phyloP scores from a whole-genome alignment of 2,113 vertebrate species.

The Mobula hypostoma region DNA sequence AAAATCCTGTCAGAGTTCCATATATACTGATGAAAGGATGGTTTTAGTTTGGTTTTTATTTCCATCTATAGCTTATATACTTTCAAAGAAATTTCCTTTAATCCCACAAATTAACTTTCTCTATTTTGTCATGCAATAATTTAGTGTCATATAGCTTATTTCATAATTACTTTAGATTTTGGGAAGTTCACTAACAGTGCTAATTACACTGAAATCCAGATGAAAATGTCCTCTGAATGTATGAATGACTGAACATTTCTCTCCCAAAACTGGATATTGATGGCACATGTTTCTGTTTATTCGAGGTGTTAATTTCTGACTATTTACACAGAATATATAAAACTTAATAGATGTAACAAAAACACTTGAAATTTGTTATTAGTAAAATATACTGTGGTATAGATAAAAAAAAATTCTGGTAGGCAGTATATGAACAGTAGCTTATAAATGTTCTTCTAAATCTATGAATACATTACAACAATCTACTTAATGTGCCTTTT shows the following conservation, averaged over 20 bases:
- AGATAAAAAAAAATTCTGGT: conserved; percentile 50
- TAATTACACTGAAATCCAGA: conserved; percentile 54
- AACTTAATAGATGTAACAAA: conserved; percentile 64
- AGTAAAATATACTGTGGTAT: conserved; percentile 57
- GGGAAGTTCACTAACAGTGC: conserved; percentile 48
- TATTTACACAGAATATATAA: conserved; percentile 65
- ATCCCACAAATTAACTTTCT: neutral
- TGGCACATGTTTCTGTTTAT: neutral
- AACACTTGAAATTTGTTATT: conserved; percentile 59
- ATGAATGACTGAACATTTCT: conserved; percentile 4
- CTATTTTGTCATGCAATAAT: neutral
- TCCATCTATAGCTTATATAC: neutral
- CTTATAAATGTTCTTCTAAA: neutral
- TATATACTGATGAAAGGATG: neutral
- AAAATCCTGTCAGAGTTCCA: neutral
- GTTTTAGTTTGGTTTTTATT: neutral
- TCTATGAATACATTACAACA: neutral
- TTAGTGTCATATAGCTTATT: neutral
- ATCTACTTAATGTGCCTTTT: neutral
- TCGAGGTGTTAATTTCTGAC: conserved; percentile 48
- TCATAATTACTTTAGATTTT: too few species aligned
- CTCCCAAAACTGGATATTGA: neutral
- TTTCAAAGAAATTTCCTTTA: neutral
- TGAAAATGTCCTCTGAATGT: conserved; percentile 53
- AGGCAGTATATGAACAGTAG: neutral